A percentile compares a stretch with the other conserved stretches of the same genome.
Evolutionary conservation across 2,888 invertebrate genomes (phyloP).

Genomic region (Sialis fuliginosa): DNA sequence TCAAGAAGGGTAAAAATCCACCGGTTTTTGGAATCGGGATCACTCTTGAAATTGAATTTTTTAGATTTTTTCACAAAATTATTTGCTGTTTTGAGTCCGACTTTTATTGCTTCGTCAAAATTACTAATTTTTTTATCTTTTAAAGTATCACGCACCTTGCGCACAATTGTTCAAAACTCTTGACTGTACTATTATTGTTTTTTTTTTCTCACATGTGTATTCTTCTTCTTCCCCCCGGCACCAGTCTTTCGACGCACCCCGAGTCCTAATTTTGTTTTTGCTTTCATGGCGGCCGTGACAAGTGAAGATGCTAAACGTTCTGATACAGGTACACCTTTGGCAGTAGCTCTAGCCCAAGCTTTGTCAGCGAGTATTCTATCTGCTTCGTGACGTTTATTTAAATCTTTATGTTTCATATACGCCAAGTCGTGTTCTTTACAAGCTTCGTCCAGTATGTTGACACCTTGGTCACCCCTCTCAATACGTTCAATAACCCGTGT

Average conservation of each 20-base stretch:
- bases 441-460: neutral
- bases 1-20: constrained; percentile 13
- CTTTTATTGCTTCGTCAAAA: neutral
- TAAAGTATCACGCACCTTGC: too few relatives aligned
- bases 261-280: neutral
- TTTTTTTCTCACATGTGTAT: neutral
- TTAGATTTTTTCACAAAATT: neutral
- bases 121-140: too few relatives aligned
- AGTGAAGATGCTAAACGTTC: neutral
- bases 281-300: neutral
- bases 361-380: neutral
- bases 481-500: neutral
- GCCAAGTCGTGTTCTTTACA: constrained; percentile 1
- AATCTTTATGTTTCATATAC: neutral
- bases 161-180: too few relatives aligned
- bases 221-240: neutral
- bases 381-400: neutral
- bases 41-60: constrained; percentile 5
- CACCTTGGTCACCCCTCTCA: neutral
- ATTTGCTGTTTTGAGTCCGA: neutral
- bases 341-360: neutral
- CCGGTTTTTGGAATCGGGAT: constrained; percentile 11
- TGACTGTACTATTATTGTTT: neutral
- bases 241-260: neutral
- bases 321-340: neutral